phyloP scores from a whole-genome alignment of 2,797 vertebrate species.

The Sebastes dallii region DNA sequence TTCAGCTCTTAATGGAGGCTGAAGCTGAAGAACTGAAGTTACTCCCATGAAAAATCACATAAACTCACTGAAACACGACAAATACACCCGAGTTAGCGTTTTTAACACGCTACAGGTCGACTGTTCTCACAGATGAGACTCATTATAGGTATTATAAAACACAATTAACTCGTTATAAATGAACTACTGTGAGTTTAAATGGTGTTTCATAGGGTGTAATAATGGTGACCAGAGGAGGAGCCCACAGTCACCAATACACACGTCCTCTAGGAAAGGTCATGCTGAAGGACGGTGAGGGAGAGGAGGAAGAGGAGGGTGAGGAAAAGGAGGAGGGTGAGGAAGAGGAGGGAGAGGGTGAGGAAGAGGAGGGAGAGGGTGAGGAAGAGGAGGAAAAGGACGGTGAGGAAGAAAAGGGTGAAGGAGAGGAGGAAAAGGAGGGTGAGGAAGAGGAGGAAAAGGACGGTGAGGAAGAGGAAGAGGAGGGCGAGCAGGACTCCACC shows the following conservation, averaged over 20 bases:
- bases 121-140: neutral
- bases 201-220: too few relatives aligned
- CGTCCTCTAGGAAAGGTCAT: conserved; percentile 80
- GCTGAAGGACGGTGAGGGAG: conserved; percentile 84
- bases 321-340: rapidly evolving
- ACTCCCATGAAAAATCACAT: neutral
- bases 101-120: conserved; percentile 7
- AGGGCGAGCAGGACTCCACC: too few relatives aligned
- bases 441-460: too few relatives aligned
- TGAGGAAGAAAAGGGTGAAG: rapidly evolving
- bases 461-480: too few relatives aligned
- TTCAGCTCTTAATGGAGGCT: conserved; percentile 56
- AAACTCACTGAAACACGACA: neutral
- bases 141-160: neutral
- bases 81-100: too few relatives aligned
- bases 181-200: too few relatives aligned
- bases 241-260: too few relatives aligned
- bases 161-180: neutral
- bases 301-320: too few relatives aligned
- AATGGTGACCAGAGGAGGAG: too few relatives aligned
- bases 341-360: too few relatives aligned
- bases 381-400: conserved; percentile 54
- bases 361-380: conserved; percentile 52
- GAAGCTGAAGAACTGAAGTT: conserved; percentile 33
- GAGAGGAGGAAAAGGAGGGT: too few relatives aligned